Evolutionary conservation across 2,113 vertebrate species (phyloP), one percentile per base, ranked within the genome.

Genomic region (Neogale vison): DNA sequence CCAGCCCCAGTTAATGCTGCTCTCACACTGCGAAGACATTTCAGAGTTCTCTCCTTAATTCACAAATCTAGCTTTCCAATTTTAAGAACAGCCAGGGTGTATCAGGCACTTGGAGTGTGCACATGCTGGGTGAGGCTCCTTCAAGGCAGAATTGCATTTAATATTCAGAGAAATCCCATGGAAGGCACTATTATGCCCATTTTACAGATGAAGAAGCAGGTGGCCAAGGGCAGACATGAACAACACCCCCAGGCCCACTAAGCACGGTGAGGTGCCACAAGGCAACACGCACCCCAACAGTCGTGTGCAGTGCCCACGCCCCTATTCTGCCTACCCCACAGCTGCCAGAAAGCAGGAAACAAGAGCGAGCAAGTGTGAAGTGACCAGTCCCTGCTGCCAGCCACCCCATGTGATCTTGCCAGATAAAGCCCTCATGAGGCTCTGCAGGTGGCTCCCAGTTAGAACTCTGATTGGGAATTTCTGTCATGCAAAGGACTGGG

Each of bases 61-160:
- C n/a, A 20, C 65, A 13, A 26, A 15, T 61, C 39, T 8, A 6
- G 55, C 34, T 34, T 85, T 80, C 92, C 63, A 17, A 31, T 39
- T 1, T 13, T 26, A 1, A 59, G n/a, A 47, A 61, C 18, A 29
- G 11, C 24, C 15, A 12, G 85, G 29, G 12, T 0, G 3, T 4
- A 29, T 0, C 0, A 1, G 74, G 52, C 61, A 29, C 6, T 2
- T 2, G 80, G 18, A 3, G 12, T 3, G 6, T 6, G 31, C n/a
- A 20, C 55, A 15, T 21, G 20, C 21, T 26, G 52, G n/a, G 63
- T 24, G 0, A 26, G 50, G 39, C 42, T 83, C 82, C 12, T 24
- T 4, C 3, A 0, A 26, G 31, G 23, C 39, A 31, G 67, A 11
- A 9, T 15, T 23, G 1, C 36, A 57, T 15, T 77, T 18, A n/a